Base-by-base conservation (phyloP, 2,888 invertebrate genomes). In the Drosophila paranaensis region DNA sequence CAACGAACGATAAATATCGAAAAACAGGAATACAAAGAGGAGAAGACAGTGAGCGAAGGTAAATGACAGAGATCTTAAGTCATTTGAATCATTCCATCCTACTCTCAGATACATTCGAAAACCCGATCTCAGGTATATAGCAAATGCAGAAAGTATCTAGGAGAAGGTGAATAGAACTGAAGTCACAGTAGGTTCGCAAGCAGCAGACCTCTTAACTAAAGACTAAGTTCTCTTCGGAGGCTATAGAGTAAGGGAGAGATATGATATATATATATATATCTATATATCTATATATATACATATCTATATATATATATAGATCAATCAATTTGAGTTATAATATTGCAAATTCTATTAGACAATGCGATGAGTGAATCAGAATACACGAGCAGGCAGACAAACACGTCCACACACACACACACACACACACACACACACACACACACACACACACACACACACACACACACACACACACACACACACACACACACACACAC, bases 311-410 rank as follows among this genome's bases (percentile, higher is more conserved):
- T 25, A 45, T 6, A 8, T 25, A 46, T 9, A 14, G 0, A 46
- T 50, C 50, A 50, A 50, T 50, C 13, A 50, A 35, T 50, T 35
- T 35, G 8, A 33, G 16, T 33, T 13, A 16, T 30, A 54, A 16
- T 16, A 42, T 55, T 55, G 50, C 39, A 40, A 30, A 55, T 30
- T 42, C 25, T 30, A 54, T 54, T 30, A 13, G n/a, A 43, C 33
- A 50, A 56, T 50, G 16, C 16, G 11, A 50, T 50, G 33, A 50
- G 16, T 50, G 33, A 56, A 35, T 56, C 43, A 11, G 33, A 43
- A 56, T 40, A 43, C 20, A 13, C 55, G 55, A 42, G 33, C 9
- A 9, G 42, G 10, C 14, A 10, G 55, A 33, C 55, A 20, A 43
- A 14, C 33, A 56, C 6, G 51, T 16, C 16, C 6, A 30, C 4